Evolutionary conservation across 2,888 invertebrate genomes (phyloP).

Genomic region (Orthosia gracilis): DNA sequence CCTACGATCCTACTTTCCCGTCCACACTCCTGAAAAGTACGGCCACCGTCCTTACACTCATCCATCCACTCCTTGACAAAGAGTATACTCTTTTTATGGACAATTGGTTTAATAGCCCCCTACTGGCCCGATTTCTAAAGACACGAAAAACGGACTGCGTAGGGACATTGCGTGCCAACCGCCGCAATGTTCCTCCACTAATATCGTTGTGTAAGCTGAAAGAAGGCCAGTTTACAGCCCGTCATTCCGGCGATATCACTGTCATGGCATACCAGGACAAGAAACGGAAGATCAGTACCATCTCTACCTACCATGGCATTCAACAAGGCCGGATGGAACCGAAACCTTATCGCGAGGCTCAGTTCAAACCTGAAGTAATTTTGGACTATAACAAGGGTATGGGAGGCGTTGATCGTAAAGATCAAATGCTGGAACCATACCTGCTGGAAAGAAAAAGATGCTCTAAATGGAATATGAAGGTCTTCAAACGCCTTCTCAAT

Average conservation of each 20-base stretch:
- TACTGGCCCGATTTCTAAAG: constrained; percentile 8
- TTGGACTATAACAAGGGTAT: neutral
- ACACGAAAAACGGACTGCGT: constrained; percentile 6
- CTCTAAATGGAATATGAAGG: neutral
- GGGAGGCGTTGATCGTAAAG: constrained; percentile 7
- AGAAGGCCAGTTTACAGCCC: constrained; percentile 8
- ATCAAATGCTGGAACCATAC: constrained; percentile 13
- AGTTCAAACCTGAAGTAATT: neutral
- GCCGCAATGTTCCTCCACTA: constrained; percentile 2
- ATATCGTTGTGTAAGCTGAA: neutral
- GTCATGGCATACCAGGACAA: constrained; percentile 14
- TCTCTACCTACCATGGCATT: constrained; percentile 12
- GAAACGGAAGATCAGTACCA: neutral
- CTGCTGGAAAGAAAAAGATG: constrained; percentile 11
- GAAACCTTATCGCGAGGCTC: neutral
- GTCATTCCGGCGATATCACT: constrained; percentile 7
- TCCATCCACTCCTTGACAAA: constrained; percentile 14
- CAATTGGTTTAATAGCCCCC: no score
- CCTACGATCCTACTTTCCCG: constrained; percentile 1
- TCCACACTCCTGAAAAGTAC: constrained; percentile 1
- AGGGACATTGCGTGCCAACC: neutral
- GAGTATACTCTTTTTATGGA: no score
- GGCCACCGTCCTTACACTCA: neutral
- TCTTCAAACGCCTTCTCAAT: neutral
- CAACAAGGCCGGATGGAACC: constrained; percentile 3